Evolutionary conservation across 2,797 vertebrate species (phyloP), one percentile per base, ranked within the genome.

Genomic region (Meriones psammophilus): DNA sequence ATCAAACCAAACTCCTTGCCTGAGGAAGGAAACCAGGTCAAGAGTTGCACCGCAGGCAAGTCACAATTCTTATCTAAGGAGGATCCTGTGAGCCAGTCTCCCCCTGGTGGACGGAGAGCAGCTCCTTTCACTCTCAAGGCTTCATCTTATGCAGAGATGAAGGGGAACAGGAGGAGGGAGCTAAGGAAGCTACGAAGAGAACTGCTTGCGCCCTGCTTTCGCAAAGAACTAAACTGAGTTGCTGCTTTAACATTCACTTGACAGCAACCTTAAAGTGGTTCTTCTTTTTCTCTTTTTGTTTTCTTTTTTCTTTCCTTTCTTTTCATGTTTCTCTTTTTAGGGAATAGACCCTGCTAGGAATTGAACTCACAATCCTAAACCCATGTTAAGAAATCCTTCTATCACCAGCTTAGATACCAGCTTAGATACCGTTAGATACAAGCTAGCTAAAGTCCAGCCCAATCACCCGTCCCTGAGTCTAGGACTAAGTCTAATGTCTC

Each of bases 61-160:
- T 50, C 73, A 9, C 66, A 20, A 0, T 10, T 66, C 36, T 71
- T 4, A 15, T 1, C 66, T 1, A 15, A 5, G 50, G 15, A 22
- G 50, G 64, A 77, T 73, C 10, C 20, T 8, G 50, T 68, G 96
- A 36, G 42, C 80, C 15, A 42, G 96, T 94, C 97, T 88, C 96
- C 97, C 96, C 73, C 97, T 97, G 80, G 95, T 81, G 97, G 97
- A 42, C 94, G 78, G 30, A 39, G 3, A 50, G 62, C 46, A 0
- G 64, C 56, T 15, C 89, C 73, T 83, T 54, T 26, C 71, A 4
- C 33, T 30, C n/a, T 1, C 28, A 17, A n/a, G 8, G 24, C 69
- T 5, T 17, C 14, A 1, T 5, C 0, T 1, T 24, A 15, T 15
- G 1, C 0, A 2, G 30, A 60, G 86, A 26, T 8, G 54, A 50